These are phyloP conservation scores for Papilio protenor DNA, from an alignment of 2,888 invertebrate species.

Conservation along the genomic window DNA sequence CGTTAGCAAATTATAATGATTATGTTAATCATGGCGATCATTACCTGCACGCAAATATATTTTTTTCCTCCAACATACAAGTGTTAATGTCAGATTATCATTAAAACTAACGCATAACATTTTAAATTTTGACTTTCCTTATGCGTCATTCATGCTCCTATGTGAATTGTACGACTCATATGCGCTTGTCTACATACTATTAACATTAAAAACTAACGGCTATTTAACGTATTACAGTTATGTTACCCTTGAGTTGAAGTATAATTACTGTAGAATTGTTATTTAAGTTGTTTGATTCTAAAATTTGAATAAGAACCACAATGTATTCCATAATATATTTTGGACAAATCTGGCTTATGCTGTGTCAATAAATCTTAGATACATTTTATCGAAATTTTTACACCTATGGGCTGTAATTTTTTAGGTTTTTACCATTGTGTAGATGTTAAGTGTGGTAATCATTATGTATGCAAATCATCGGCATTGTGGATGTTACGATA, in stretches of 20 bases:
- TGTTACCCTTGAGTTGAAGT: not conserved
- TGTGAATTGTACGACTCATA: not conserved
- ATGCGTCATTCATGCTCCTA: too few species aligned
- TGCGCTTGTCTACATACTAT: not conserved
- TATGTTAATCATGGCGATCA: conserved; percentile 12
- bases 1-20: conserved; percentile 7
- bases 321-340: not conserved
- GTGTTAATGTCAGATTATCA: not conserved
- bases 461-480: conserved; percentile 34
- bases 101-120: not conserved
- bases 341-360: not conserved
- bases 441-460: not conserved
- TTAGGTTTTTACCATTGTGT: not conserved
- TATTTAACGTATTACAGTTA: not conserved
- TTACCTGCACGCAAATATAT: not conserved
- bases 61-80: not conserved
- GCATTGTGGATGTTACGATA: conserved; percentile 34
- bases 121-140: not conserved
- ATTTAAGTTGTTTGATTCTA: not conserved
- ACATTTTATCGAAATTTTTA: not conserved
- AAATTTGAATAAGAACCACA: not conserved
- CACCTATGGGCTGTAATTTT: not conserved
- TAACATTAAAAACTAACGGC: not conserved
- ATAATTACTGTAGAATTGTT: not conserved
- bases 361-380: not conserved